phyloP scores from a whole-genome alignment of 2,797 vertebrate species.

The Monodelphis domestica region DNA sequence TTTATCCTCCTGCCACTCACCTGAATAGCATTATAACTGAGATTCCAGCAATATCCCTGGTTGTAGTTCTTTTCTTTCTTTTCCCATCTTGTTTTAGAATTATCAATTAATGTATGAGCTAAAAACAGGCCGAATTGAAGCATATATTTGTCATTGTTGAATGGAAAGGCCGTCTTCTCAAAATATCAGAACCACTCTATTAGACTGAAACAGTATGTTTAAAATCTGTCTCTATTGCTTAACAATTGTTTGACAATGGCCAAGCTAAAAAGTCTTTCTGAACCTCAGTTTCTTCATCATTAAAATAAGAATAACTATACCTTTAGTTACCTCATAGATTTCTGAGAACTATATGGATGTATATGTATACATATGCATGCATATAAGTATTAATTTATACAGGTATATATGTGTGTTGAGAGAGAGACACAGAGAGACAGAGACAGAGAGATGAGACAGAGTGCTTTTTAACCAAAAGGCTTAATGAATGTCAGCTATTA shows the following conservation, averaged over 20 bases:
- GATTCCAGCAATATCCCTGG: not conserved
- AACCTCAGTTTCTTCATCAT: not conserved
- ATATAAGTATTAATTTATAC: not conserved
- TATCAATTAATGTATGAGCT: not conserved
- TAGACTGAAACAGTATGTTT: not conserved
- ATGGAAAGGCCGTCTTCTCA: not conserved
- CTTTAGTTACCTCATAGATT: not conserved
- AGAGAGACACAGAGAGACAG: too few relatives aligned
- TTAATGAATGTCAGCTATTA: not conserved
- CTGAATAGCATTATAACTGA: not conserved
- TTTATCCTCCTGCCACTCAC: not conserved
- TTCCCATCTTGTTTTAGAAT: not conserved
- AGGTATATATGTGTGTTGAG: too few relatives aligned
- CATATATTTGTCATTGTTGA: not conserved
- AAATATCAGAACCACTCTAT: not conserved
- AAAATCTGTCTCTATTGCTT: not conserved
- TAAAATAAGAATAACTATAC: not conserved
- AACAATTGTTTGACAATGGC: not conserved
- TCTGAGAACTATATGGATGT: not conserved
- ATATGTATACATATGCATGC: too few relatives aligned
- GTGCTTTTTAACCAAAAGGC: not conserved
- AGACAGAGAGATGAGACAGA: too few relatives aligned
- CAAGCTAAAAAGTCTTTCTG: not conserved
- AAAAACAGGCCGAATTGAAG: not conserved
- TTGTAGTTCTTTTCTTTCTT: not conserved